Conservation (phyloP, 2,888 invertebrate genomes). For the Euzophera pinguis region DNA sequence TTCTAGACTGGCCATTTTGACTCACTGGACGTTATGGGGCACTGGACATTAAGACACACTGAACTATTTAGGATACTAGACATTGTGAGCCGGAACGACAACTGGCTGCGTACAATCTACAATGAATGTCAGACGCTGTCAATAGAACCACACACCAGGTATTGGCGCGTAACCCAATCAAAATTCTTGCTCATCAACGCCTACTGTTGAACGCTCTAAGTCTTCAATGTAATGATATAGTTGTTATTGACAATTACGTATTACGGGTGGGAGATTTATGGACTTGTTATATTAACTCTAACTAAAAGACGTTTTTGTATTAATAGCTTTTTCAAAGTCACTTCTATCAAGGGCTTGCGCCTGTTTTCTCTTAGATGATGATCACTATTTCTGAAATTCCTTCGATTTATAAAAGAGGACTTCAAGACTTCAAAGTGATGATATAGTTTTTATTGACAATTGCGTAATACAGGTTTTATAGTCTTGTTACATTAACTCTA, state of each 20-base stretch:
- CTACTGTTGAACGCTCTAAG: constrained; percentile 26
- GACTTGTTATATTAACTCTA: background rate
- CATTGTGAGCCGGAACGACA: too few relatives aligned
- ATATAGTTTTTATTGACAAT: constrained; percentile 11
- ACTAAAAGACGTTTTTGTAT: too few relatives aligned
- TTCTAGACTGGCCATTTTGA: too few relatives aligned
- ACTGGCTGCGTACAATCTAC: background rate
- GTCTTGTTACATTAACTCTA: background rate
- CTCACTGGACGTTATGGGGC: too few relatives aligned
- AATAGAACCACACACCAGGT: background rate
- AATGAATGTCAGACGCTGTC: background rate
- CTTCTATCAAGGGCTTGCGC: too few relatives aligned
- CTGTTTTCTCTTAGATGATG: too few relatives aligned
- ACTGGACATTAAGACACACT: too few relatives aligned
- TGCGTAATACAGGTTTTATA: background rate
- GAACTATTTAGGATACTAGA: too few relatives aligned
- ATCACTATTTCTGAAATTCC: too few relatives aligned
- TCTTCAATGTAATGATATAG: constrained; percentile 3
- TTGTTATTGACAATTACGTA: constrained; percentile 10
- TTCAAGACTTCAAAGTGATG: constrained; percentile 14
- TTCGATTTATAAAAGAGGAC: too few relatives aligned
- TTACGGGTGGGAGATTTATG: background rate
- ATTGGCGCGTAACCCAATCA: constrained; percentile 42
- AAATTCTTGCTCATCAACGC: constrained; percentile 40
- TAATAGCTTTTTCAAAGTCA: too few relatives aligned